These are phyloP conservation scores for Trachurus trachurus DNA, from an alignment of 2,797 vertebrate species.

Conservation along the genomic window DNA sequence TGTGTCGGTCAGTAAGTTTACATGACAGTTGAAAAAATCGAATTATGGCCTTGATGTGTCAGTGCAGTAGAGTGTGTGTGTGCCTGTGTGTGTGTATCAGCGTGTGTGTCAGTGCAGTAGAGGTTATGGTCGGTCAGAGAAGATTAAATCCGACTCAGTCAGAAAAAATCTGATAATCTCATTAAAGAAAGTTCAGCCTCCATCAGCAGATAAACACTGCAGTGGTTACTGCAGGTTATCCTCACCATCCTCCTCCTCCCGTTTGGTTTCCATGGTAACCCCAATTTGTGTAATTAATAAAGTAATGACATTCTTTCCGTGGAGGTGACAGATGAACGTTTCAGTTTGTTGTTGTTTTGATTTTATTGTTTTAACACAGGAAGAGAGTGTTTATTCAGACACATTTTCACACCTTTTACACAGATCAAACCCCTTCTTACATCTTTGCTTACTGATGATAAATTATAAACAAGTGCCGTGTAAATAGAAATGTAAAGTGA, in stretches of 20 bases:
- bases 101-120: neutral
- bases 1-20: too few relatives aligned
- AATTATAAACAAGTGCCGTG: too few relatives aligned
- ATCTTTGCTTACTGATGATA: too few relatives aligned
- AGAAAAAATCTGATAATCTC: conserved; percentile 56
- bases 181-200: conserved; percentile 39
- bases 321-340: neutral
- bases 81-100: neutral
- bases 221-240: conserved; percentile 28
- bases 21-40: too few relatives aligned
- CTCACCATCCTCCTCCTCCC: neutral
- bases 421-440: too few relatives aligned
- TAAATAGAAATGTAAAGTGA: too few relatives aligned
- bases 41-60: neutral
- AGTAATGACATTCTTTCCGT: neutral
- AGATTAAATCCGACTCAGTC: conserved; percentile 19
- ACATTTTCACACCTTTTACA: too few relatives aligned
- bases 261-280: conserved; percentile 22
- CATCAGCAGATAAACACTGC: conserved; percentile 44
- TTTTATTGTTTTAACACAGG: too few relatives aligned
- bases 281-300: neutral
- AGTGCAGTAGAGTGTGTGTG: neutral
- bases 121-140: conserved; percentile 53
- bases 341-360: too few relatives aligned
- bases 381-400: neutral